These are phyloP conservation scores for Sarcophaga carnaria DNA, from an alignment of 2,888 invertebrate species.

Conservation along the genomic window DNA sequence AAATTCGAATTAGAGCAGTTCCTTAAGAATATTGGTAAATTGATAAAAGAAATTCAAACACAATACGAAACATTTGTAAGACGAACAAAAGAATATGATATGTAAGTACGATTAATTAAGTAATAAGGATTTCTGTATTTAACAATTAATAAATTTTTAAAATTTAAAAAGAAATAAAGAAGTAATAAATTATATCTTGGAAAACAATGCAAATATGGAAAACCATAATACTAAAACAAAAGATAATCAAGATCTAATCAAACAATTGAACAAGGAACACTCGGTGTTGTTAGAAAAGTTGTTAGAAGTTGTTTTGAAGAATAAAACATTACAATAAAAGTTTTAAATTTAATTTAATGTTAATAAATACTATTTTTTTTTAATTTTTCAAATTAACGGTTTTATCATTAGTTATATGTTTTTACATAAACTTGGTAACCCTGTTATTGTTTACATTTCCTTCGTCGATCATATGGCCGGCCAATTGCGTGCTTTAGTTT, in stretches of 20 bases:
- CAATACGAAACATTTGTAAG: slow-evolving; percentile 63
- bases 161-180: slow-evolving; percentile 43
- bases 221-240: slow-evolving; percentile 32
- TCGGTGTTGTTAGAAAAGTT: neutral
- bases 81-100: slow-evolving; percentile 63
- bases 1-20: slow-evolving; percentile 47
- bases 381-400: too few species aligned
- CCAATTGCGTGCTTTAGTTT: neutral
- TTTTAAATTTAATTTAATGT: neutral
- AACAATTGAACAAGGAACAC: slow-evolving; percentile 38
- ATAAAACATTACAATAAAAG: neutral
- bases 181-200: slow-evolving; percentile 41
- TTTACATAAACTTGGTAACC: neutral
- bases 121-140: neutral
- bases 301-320: neutral
- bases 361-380: too few species aligned
- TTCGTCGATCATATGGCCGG: slow-evolving; percentile 38
- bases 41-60: slow-evolving; percentile 60
- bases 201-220: slow-evolving; percentile 27
- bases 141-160: neutral
- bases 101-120: slow-evolving; percentile 56
- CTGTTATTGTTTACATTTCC: slow-evolving; percentile 31
- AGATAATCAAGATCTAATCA: slow-evolving; percentile 34
- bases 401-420: too few species aligned
- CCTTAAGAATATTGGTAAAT: slow-evolving; percentile 45